Conservation (phyloP, 2,113 vertebrate species). For the Galeopterus variegatus region DNA sequence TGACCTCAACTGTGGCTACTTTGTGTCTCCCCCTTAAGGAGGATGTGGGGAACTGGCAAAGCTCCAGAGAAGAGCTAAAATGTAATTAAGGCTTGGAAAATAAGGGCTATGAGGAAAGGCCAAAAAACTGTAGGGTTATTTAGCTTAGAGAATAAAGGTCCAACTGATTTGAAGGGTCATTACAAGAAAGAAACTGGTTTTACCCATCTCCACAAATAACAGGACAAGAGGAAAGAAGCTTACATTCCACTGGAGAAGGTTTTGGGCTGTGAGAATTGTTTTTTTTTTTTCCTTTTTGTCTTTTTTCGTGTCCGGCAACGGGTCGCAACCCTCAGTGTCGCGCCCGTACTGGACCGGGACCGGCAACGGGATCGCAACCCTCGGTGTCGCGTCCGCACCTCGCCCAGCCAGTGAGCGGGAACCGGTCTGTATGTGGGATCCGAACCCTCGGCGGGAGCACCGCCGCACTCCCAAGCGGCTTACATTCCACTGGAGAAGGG, state of each 20-base stretch:
- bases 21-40: conserved; percentile 67
- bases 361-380: too few species aligned
- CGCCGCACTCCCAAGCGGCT: too few species aligned
- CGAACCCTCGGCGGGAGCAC: too few species aligned
- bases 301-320: too few species aligned
- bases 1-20: conserved; percentile 65
- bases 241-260: background rate
- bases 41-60: conserved; percentile 71
- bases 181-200: conserved; percentile 59
- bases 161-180: conserved; percentile 53
- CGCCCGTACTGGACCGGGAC: too few species aligned
- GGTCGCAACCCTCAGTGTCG: too few species aligned
- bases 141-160: conserved; percentile 49
- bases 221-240: conserved; percentile 33
- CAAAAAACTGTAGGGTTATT: conserved; percentile 51
- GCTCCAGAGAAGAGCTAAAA: conserved; percentile 74
- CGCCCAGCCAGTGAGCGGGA: too few species aligned
- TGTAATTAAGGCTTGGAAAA: conserved; percentile 77
- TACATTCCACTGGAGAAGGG: background rate
- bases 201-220: conserved; percentile 60
- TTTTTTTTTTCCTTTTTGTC: too few species aligned
- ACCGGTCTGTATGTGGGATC: too few species aligned
- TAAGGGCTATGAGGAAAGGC: conserved; percentile 53
- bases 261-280: conserved; percentile 20
- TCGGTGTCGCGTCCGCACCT: too few species aligned